Evolutionary conservation across 2,888 invertebrate genomes (phyloP), one percentile per base, ranked within the genome.

Genomic region (Helleia helle): DNA sequence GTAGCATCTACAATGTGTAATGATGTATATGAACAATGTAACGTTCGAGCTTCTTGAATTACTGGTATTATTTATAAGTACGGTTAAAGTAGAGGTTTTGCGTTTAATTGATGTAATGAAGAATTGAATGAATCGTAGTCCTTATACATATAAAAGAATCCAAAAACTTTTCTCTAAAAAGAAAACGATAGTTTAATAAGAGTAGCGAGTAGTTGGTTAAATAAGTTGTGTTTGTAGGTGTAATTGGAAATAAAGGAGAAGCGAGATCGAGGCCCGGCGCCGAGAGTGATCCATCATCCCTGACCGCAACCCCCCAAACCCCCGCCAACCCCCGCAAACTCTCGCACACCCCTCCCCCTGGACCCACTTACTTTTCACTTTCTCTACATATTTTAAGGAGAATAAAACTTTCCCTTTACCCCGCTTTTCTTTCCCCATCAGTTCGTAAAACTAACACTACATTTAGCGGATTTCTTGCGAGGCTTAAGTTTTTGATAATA

Each of bases 341-440:
- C 29, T 3, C 11, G 11, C 18, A 11, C 11, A 12, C 5, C 15
- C 15, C n/a, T 6, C 18, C 31, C n/a, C n/a, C n/a, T n/a, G 31
- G 8, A 65, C 65, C 65, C 71, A 71, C 74, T 76, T 79, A 80
- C 79, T 85, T 80, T 84, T 79, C 85, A 80, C 84, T 83, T 80
- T 76, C 84, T 81, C 84, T 84, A 84, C 85, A 86, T 86, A 85
- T 84, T 85, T 85, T 80, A 84, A 83, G 76, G 72, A 80, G 80
- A 83, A 77, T 77, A 75, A 81, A 84, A 81, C 72, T 81, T 84
- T 80, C 71, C 63, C 71, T 71, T 71, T 62, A 64, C 70, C 71
- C 48, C 58, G 67, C 62, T 65, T 72, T 71, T 74, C 75, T 74
- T 71, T 72, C 69, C 63, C 64, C 55, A 52, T 44, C 36, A 34